Evolutionary conservation across 2,113 vertebrate species (phyloP), one percentile per base, ranked within the genome.

Genomic region (Clinocottus analis): DNA sequence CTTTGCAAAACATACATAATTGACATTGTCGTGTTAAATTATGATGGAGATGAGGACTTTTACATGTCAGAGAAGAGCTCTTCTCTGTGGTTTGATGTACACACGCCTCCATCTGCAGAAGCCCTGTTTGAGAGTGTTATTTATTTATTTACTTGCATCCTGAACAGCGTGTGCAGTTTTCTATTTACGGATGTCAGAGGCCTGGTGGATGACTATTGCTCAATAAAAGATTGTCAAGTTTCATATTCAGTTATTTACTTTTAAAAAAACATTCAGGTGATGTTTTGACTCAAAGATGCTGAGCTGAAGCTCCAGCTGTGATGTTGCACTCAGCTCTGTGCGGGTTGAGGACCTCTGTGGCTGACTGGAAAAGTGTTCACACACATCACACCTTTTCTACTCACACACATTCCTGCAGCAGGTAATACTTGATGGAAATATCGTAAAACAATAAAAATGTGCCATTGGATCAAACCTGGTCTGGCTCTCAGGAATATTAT

Each of bases 141-240:
- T 93, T 92, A 94, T 93, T 87, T 91, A 86, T 90, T 85, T 72
- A 80, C 12, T 8, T 65, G 73, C 82, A 63, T 76, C 71, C 39
- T 78, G 65, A 63, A 61, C 75, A 75, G 29, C 56, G 68, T 67
- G 60, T 80, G 62, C 13, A 66, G 62, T 86, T 92, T 90, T 90
- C 47, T 89, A 72, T 83, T 80, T 73, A 70, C 33, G 41, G 41
- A 56, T 83, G 45, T 86, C 47, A 66, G 37, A 58, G 37, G 66
- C 35, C n/a, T 70, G 29, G 41, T 33, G 55, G 68, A 78, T 69
- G 63, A 23, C 64, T 86, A 75, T 81, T 85, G 63, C 71, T 85
- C 51, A 94, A 94, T 94, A 93, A 94, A 94, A 55, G 19, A 82
- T 69, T 87, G 71, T 84, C 23, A 62, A 67, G 43, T 76, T 83